Conservation (phyloP, 2,797 vertebrate species). For the Oceanodroma leucorhoa region DNA sequence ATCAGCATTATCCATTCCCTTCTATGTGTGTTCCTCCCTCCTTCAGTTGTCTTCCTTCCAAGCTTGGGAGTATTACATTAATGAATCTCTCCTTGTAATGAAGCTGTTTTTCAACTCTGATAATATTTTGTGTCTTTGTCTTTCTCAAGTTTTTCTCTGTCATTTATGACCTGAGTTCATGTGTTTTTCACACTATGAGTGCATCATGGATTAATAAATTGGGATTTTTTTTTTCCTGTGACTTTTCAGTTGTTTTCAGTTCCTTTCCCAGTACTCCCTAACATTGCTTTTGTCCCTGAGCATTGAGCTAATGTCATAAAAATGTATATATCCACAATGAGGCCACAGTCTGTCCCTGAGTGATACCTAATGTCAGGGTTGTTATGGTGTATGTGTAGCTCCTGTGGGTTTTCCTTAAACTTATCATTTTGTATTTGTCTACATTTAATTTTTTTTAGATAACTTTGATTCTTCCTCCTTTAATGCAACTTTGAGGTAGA, state of each 20-base stretch:
- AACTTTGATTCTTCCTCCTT: background rate
- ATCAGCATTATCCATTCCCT: background rate
- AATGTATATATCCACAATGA: background rate
- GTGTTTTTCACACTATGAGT: background rate
- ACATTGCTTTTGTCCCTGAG: background rate
- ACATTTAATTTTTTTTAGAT: background rate
- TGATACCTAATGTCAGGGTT: background rate
- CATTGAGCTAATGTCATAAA: background rate
- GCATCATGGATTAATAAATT: background rate
- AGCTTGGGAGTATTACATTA: background rate
- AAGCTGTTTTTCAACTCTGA: background rate
- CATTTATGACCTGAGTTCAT: background rate
- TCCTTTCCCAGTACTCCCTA: background rate
- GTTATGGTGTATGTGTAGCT: background rate
- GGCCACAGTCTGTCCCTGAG: background rate
- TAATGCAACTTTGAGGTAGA: background rate
- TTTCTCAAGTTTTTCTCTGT: background rate
- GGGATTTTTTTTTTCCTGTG: background rate
- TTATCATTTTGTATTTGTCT: background rate
- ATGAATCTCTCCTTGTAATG: background rate
- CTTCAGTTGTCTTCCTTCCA: background rate
- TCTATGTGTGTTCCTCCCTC: background rate
- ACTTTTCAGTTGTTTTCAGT: background rate
- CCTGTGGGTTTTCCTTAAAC: background rate
- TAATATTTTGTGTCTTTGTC: background rate